phyloP scores from a whole-genome alignment of 1,140 invertebrate genomes.

The Fopius arisanus region DNA sequence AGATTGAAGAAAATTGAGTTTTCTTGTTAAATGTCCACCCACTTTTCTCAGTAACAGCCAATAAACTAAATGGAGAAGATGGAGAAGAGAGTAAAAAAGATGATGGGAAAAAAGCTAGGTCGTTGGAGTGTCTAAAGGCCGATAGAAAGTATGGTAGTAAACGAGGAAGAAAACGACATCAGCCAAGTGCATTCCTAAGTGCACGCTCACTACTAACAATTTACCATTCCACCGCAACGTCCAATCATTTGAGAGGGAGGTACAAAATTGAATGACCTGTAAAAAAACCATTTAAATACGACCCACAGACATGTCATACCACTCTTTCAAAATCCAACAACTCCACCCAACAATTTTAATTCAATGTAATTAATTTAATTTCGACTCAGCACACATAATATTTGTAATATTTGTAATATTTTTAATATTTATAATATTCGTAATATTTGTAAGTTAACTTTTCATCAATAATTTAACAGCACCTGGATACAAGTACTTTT shows the following conservation, averaged over 20 bases:
- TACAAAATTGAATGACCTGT: neutral
- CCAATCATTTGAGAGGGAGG: neutral
- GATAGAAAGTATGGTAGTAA: constrained; percentile 25
- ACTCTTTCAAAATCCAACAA: too few relatives aligned
- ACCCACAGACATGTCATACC: too few relatives aligned
- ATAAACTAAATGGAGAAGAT: neutral
- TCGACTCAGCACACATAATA: too few relatives aligned
- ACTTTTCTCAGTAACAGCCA: neutral
- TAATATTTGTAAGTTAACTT: too few relatives aligned
- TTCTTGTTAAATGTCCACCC: neutral
- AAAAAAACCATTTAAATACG: neutral
- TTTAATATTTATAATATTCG: too few relatives aligned
- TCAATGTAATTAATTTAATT: too few relatives aligned
- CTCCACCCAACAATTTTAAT: too few relatives aligned
- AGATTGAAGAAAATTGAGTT: too few relatives aligned
- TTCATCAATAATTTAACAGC: too few relatives aligned
- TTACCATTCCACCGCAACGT: constrained; percentile 24
- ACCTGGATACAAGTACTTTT: too few relatives aligned
- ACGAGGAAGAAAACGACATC: constrained; percentile 28
- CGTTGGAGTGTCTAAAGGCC: constrained; percentile 9
- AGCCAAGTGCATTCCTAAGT: constrained; percentile 26
- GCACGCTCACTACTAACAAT: constrained; percentile 24
- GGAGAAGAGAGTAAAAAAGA: neutral
- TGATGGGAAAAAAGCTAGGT: neutral
- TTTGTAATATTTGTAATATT: too few relatives aligned